Evolutionary conservation across 2,113 vertebrate genomes (phyloP).

Genomic region (Oreochromis niloticus): DNA sequence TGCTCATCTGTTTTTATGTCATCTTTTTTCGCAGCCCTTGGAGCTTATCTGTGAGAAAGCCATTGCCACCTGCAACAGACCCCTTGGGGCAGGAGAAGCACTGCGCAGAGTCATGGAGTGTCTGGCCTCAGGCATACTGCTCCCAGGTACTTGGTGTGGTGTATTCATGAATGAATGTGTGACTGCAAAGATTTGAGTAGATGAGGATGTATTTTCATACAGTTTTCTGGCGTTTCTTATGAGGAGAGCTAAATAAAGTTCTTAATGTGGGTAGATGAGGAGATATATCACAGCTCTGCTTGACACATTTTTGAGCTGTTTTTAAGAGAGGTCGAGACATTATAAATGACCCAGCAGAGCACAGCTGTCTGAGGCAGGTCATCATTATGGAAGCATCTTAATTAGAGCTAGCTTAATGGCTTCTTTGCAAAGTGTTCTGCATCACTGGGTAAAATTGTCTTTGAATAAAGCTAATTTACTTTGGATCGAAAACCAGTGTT

Average conservation of each 20-base stretch:
- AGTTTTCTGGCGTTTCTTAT: not conserved
- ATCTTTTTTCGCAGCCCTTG: constrained; percentile 77
- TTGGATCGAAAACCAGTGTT: not conserved
- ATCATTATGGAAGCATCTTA: not conserved
- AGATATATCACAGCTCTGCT: not conserved
- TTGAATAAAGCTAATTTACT: not conserved
- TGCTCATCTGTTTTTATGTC: not conserved
- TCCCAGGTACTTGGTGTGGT: constrained; percentile 80
- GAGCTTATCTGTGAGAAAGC: constrained; percentile 99
- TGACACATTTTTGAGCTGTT: not conserved
- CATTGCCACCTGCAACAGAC: constrained; percentile 98
- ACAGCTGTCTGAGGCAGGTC: constrained; percentile 12
- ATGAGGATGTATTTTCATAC: not conserved
- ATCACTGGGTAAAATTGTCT: not conserved
- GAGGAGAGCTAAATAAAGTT: not conserved
- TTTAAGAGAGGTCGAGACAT: not conserved
- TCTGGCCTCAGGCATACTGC: constrained; percentile 93
- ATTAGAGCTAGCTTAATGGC: constrained; percentile 18
- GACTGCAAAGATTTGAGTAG: not conserved
- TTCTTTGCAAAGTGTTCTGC: not conserved
- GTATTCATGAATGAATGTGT: not conserved
- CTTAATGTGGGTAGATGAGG: not conserved
- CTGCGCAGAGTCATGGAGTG: constrained; percentile 98
- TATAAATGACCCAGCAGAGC: not conserved
- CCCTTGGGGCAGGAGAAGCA: constrained; percentile 93